Base-by-base conservation (phyloP, 2,113 vertebrate species). In the Pollachius pollachius region DNA sequence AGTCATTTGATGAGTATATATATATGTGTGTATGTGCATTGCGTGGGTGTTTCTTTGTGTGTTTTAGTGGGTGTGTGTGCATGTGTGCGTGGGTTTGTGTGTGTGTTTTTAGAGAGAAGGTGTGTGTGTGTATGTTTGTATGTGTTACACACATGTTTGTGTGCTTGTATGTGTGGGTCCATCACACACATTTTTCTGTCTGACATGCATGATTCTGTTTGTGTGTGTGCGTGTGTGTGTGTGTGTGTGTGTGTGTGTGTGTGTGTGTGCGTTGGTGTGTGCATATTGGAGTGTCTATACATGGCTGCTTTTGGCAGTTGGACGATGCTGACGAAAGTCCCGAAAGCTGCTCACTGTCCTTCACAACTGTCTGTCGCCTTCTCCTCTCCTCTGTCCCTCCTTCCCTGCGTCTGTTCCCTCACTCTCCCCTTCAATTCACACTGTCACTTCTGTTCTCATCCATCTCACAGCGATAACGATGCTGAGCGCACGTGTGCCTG, bases 361-460 rank as follows among this genome's bases (percentile, higher is more conserved):
- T 80, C 78, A 74, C 73, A 76, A 81, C 70, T 73, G 65, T 86
- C 73, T 78, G 70, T 80, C 67, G 78, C 74, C 71, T 75, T 78
- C 64, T 73, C 27, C 27, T 69, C 62, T 86, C 83, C 80, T 78
- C 80, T 81, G 70, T 78, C 73, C 77, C 78, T 85, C 77, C 81
- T 78, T 84, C 84, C 82, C 87, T 81, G 78, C n/a, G 82, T 62
- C 76, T 73, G 75, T 78, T 69, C 60, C 81, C 63, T 65, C 75
- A 11, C 27, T 48, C 73, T 71, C 76, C 73, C 81, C 65, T 68
- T 81, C 82, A 88, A 34, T 85, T 89, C 71, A 78, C 70, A 25
- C 79, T 86, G 86, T 89, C 88, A 89, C 83, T 88, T 88, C 77
- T 79, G 79, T 71, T 89, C 86, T 84, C 52, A 71, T 74, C 89